phyloP scores from a whole-genome alignment of 2,113 vertebrate genomes.

The Scalopus aquaticus region DNA sequence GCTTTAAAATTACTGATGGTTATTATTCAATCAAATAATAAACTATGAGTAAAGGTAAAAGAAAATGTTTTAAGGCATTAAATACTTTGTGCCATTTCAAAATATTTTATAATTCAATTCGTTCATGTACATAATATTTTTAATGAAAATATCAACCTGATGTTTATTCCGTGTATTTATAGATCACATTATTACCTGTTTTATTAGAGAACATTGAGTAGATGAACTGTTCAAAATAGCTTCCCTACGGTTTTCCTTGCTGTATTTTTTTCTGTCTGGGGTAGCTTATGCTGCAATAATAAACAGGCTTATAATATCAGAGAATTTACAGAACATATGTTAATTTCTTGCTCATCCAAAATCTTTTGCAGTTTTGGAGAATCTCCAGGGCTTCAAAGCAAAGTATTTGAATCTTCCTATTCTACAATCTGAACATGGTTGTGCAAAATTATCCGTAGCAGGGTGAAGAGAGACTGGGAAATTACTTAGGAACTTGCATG shows the following conservation, averaged over 20 bases:
- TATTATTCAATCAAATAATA: neutral
- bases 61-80: neutral
- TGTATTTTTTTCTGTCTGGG: neutral
- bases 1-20: neutral
- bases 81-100: too few relatives aligned
- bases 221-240: neutral
- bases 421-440: neutral
- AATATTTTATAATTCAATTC: too few relatives aligned
- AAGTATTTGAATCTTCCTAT: neutral
- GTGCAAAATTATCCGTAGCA: neutral
- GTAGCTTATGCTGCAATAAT: neutral
- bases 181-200: too few relatives aligned
- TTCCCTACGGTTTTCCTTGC: neutral
- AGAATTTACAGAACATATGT: neutral
- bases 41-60: neutral
- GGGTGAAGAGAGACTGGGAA: too few relatives aligned
- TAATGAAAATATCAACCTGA: too few relatives aligned
- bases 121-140: too few relatives aligned
- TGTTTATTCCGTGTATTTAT: too few relatives aligned
- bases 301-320: neutral
- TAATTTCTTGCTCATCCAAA: neutral
- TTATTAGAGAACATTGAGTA: neutral
- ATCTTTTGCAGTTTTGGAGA: neutral
- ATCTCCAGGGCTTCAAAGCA: neutral
- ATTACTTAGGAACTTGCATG: neutral